Conservation (phyloP, 2,888 invertebrate genomes). For the Cantharis rufa region DNA sequence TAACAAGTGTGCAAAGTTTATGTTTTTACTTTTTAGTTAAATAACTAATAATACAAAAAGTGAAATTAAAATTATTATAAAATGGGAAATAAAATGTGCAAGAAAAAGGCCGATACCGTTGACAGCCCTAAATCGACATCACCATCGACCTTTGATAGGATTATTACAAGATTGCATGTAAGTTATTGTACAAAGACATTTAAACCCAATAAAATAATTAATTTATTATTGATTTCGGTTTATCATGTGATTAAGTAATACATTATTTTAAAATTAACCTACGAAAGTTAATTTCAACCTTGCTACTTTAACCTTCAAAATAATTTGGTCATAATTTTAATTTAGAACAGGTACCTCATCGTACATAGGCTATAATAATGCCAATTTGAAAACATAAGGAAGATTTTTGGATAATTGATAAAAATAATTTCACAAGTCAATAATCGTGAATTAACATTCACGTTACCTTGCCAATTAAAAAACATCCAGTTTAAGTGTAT, state of each 20-base stretch:
- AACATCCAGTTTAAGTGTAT: background rate
- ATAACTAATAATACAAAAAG: background rate
- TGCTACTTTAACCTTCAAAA: background rate
- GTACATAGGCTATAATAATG: background rate
- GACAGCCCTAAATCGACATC: slow-evolving; percentile 44
- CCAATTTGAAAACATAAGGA: background rate
- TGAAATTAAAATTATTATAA: background rate
- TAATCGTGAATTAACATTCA: background rate
- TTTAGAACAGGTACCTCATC: background rate
- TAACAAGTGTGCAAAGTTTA: slow-evolving; percentile 22
- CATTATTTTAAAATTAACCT: background rate
- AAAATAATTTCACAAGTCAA: background rate
- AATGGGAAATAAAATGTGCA: slow-evolving; percentile 54
- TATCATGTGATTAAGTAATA: background rate
- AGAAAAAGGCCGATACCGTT: slow-evolving; percentile 45
- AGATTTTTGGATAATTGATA: background rate
- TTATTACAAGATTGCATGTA: slow-evolving; percentile 52
- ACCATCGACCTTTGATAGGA: slow-evolving; percentile 48
- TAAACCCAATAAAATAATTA: background rate
- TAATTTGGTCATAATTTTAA: background rate
- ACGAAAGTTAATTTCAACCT: background rate
- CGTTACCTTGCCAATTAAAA: background rate
- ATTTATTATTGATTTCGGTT: background rate
- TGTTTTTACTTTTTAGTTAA: slow-evolving; percentile 5
- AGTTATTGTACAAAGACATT: slow-evolving; percentile 32